phyloP scores from a whole-genome alignment of 2,113 vertebrate genomes.

The Gracilinanus agilis region DNA sequence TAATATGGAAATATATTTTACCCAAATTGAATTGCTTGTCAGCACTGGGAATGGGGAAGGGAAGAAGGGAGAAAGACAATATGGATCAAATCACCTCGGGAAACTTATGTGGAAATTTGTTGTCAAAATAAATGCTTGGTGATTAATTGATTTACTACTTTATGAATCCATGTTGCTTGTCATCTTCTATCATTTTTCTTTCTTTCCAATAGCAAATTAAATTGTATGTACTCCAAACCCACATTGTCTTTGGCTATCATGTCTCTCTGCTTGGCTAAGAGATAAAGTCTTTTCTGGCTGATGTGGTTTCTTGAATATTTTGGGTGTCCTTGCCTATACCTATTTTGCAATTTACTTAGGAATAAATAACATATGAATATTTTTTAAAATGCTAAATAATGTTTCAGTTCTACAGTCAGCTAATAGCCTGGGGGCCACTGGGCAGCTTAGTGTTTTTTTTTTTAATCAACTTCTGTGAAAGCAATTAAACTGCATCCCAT shows the following conservation, averaged over 20 bases:
- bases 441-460: neutral
- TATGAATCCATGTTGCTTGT: neutral
- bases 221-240: conserved; percentile 1
- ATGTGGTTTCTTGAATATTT: neutral
- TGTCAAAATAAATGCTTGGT: neutral
- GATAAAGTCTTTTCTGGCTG: neutral
- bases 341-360: neutral
- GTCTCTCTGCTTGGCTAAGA: neutral
- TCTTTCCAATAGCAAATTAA: neutral
- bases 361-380: neutral
- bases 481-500: neutral
- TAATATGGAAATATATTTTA: too few species aligned
- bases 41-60: too few species aligned
- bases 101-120: too few species aligned
- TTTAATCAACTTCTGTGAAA: neutral
- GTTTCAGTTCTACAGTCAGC: neutral
- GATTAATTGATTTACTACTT: neutral
- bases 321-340: neutral
- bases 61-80: too few species aligned
- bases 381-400: neutral
- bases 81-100: too few species aligned
- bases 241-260: neutral
- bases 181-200: neutral
- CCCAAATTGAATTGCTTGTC: too few species aligned
- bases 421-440: neutral